Conservation (phyloP, 1,140 invertebrate genomes). For the Paracyclopina nana region DNA sequence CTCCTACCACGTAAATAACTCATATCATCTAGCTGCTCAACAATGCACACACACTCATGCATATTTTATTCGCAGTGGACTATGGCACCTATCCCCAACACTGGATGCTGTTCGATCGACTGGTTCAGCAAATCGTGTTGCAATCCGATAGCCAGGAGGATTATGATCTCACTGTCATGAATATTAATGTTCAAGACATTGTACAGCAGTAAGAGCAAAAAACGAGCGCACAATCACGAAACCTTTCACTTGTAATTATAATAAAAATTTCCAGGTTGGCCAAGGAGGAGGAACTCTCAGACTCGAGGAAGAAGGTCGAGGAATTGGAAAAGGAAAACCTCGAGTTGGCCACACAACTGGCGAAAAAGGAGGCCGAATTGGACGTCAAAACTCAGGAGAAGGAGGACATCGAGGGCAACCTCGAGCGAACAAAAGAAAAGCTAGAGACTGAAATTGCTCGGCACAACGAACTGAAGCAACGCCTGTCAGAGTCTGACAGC, state of each 20-base stretch:
- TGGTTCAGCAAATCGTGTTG: conserved; percentile 86
- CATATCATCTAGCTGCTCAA: not conserved
- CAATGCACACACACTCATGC: not conserved
- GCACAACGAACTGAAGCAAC: conserved; percentile 65
- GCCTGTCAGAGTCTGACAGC: conserved; percentile 50
- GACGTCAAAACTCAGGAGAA: conserved; percentile 70
- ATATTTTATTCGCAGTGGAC: conserved; percentile 33
- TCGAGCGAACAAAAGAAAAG: conserved; percentile 62
- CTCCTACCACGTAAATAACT: conserved; percentile 59
- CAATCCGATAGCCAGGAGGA: conserved; percentile 52
- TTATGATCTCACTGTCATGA: conserved; percentile 57
- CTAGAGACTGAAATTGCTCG: conserved; percentile 69
- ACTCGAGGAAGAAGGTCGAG: conserved; percentile 61
- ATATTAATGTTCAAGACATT: conserved; percentile 77
- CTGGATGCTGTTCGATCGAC: conserved; percentile 80
- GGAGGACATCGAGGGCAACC: conserved; percentile 68
- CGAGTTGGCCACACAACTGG: conserved; percentile 58
- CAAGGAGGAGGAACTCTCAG: conserved; percentile 78
- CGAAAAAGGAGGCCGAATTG: conserved; percentile 80
- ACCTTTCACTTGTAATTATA: not conserved
- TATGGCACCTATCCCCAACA: conserved; percentile 64
- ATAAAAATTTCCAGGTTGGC: conserved; percentile 35
- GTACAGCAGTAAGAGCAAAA: conserved; percentile 54
- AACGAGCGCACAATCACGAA: conserved; percentile 11
- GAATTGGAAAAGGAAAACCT: conserved; percentile 71